Evolutionary conservation across 2,113 vertebrate species (phyloP), one percentile per base, ranked within the genome.

Genomic region (Neogobius melanostomus): DNA sequence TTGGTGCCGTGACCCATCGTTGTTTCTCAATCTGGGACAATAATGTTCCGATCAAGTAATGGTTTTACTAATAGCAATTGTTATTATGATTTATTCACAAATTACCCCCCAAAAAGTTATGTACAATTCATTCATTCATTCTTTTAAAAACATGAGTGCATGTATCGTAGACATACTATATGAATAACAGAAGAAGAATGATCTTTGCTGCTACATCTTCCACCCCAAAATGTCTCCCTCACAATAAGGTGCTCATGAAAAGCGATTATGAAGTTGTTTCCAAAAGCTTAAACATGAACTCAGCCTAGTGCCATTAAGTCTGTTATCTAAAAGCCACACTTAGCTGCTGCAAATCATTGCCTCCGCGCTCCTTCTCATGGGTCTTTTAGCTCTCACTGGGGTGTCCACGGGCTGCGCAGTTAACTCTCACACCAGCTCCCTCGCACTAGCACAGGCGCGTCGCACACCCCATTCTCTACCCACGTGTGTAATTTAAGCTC

Each of bases 371-470:
- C 42, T 73, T 84, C 81, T 82, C 84, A 73, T 76, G 75, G 82
- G 80, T 82, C 74, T 86, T 85, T 85, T 80, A 80, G 73, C 76
- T 87, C 90, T 82, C 83, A 72, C 81, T 12, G 74, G 87, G 86
- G 85, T 61, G 82, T 85, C 82, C 70, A 14, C 63, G 70, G 64
- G 43, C 75, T 71, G 66, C 52, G 71, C 75, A 79, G 84, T 84
- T 86, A 85, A 89, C 82, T 79, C 71, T 86, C 82, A 85, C 86
- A 82, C 68, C 80, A 82, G 73, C 74, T 36, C 28, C 76, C 77
- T 83, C 82, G 57, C 80, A 76, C 84, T 71, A 69, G 69, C 81
- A 7, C 72, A 65, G 70, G 76, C 83, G 66, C 51, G 81, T 86
- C 77, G 62, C 83, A 84, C 54, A 2, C 79, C 70, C 80, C 80